Evolutionary conservation across 2,113 vertebrate species (phyloP).

Genomic region (Corythaeola cristata): DNA sequence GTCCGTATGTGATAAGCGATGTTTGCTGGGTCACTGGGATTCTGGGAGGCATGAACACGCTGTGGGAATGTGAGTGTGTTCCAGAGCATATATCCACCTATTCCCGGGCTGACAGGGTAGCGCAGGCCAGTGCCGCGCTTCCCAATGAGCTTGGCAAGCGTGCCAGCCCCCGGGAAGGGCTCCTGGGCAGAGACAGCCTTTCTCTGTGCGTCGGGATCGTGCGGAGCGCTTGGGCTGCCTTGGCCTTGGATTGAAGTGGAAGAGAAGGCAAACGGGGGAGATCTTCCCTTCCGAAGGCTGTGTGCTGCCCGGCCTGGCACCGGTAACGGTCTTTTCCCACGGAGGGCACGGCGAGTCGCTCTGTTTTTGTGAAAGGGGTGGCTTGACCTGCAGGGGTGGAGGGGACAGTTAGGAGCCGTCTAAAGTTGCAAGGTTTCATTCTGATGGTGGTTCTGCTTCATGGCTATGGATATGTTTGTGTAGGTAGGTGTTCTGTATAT

Average conservation of each 20-base stretch:
- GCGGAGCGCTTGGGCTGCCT: background rate
- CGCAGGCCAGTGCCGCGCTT: background rate
- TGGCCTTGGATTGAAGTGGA: background rate
- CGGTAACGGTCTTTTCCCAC: background rate
- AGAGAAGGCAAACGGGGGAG: background rate
- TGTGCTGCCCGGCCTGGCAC: fast-evolving
- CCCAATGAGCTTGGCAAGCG: background rate
- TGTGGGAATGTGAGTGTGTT: background rate
- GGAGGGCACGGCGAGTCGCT: background rate
- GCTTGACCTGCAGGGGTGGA: background rate
- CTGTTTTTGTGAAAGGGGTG: background rate
- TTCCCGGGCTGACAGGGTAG: background rate
- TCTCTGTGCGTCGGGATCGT: background rate
- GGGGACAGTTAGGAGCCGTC: background rate
- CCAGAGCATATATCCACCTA: background rate
- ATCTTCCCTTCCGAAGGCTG: fast-evolving
- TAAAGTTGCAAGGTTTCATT: background rate
- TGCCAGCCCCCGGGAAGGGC: background rate
- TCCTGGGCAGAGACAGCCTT: background rate
- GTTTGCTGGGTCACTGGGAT: background rate
- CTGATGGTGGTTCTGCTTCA: background rate
- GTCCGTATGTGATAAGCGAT: background rate
- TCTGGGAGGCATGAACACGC: background rate
- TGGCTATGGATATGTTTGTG: background rate
- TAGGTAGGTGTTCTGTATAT: background rate